These are phyloP conservation scores for Hippocampus barbouri DNA, from an alignment of 2,113 vertebrate species.

Conservation along the genomic window DNA sequence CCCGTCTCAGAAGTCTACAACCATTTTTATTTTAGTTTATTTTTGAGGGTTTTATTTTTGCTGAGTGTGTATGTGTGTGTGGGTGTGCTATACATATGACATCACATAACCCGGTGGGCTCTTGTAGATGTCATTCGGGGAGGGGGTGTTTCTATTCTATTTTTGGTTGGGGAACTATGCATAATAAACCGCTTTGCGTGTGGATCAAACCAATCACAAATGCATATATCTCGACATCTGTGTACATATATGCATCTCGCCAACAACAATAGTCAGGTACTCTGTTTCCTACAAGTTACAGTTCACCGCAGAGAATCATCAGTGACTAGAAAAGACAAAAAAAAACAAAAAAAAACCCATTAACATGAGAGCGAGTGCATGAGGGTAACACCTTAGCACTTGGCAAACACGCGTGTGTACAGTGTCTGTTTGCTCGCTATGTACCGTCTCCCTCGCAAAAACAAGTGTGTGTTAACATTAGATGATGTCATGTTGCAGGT, in stretches of 20 bases:
- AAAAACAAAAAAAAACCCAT: constrained; percentile 29
- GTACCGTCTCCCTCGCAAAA: constrained; percentile 90
- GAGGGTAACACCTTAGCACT: constrained; percentile 88
- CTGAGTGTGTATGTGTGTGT: constrained; percentile 86
- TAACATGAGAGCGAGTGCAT: constrained; percentile 78
- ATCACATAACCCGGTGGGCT: constrained; percentile 71
- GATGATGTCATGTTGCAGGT: constrained; percentile 99
- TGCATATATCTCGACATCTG: constrained; percentile 73
- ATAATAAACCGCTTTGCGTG: constrained; percentile 90
- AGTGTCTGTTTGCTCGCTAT: constrained; percentile 94
- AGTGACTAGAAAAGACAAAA: constrained; percentile 74
- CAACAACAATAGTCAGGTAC: constrained; percentile 94
- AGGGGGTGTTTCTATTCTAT: constrained; percentile 40
- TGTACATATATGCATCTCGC: constrained; percentile 73
- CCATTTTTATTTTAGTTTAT: constrained; percentile 59
- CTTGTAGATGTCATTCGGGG: constrained; percentile 44
- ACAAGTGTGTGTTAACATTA: constrained; percentile 96
- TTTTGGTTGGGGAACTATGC: constrained; percentile 84
- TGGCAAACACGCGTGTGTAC: constrained; percentile 89
- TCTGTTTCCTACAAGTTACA: constrained; percentile 97
- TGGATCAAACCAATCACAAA: constrained; percentile 73
- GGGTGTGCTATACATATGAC: constrained; percentile 86
- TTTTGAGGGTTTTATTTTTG: constrained; percentile 80
- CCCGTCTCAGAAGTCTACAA: constrained; percentile 59
- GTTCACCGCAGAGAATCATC: constrained; percentile 82